A percentile compares a stretch with the other conserved stretches of the same genome.
These are phyloP conservation scores for Acanthis flammea DNA, from an alignment of 2,797 vertebrate genomes.

Conservation along the genomic window DNA sequence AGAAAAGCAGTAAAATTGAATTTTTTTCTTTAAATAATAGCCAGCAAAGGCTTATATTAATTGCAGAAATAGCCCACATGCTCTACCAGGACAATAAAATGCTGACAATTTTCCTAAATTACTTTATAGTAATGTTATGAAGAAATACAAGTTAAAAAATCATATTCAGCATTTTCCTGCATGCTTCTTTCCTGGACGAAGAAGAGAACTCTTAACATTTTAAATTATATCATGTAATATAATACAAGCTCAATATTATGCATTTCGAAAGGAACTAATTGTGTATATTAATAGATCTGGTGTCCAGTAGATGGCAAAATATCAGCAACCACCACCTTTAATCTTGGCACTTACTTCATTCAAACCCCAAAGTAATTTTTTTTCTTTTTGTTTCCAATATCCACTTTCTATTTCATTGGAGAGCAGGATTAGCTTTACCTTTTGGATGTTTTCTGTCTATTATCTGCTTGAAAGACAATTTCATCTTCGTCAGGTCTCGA, in stretches of 20 bases:
- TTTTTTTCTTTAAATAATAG: not conserved
- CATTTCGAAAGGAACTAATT: not conserved
- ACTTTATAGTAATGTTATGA: not conserved
- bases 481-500: slow-evolving; percentile 35
- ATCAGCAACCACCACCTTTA: not conserved
- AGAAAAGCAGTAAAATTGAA: not conserved
- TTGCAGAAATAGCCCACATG: not conserved
- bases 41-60: not conserved
- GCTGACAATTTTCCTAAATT: not conserved
- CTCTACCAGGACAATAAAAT: not conserved
- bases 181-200: not conserved
- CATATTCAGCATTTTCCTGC: slow-evolving; percentile 14
- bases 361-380: not conserved
- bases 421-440: slow-evolving; percentile 10
- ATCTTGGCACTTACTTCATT: not conserved
- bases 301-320: slow-evolving; percentile 2
- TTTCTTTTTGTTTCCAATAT: not conserved
- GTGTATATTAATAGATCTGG: not conserved
- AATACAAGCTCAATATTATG: not conserved
- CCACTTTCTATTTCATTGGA: not conserved
- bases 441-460: slow-evolving; percentile 23
- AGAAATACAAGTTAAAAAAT: not conserved
- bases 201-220: not conserved
- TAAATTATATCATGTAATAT: not conserved
- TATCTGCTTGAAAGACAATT: slow-evolving; percentile 3